phyloP scores from a whole-genome alignment of 2,888 invertebrate species.

The Eupithecia exiguata region DNA sequence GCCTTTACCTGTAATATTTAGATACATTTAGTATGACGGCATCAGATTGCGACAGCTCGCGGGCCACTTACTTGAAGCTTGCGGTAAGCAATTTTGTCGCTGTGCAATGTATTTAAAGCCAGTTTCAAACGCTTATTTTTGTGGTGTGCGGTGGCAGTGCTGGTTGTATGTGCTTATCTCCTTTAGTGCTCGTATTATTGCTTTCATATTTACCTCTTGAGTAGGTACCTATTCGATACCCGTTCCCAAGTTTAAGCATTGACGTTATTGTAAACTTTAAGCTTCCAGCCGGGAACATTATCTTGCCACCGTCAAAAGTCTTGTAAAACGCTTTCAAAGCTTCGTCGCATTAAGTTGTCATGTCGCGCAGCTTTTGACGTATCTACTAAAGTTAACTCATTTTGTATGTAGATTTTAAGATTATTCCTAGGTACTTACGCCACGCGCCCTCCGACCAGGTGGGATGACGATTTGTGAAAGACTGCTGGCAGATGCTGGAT shows the following conservation, averaged over 20 bases:
- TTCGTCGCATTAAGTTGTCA: conserved; percentile 29
- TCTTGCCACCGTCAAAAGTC: conserved; percentile 14
- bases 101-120: too few relatives aligned
- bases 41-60: too few relatives aligned
- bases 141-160: too few relatives aligned
- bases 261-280: conserved; percentile 12
- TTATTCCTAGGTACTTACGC: neutral
- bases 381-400: neutral
- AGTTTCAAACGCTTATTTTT: too few relatives aligned
- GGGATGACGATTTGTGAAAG: too few relatives aligned
- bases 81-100: too few relatives aligned
- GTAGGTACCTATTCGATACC: neutral
- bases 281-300: conserved; percentile 18
- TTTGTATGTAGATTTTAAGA: neutral
- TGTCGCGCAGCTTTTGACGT: conserved; percentile 30
- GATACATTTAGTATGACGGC: too few relatives aligned
- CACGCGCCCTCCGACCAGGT: too few relatives aligned
- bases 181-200: neutral
- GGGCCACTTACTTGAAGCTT: too few relatives aligned
- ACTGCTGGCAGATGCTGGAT: too few relatives aligned
- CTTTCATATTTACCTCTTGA: neutral
- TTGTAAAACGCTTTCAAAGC: conserved; percentile 14
- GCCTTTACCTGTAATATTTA: too few relatives aligned
- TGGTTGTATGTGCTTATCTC: too few relatives aligned
- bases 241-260: conserved; percentile 8